Percentiles rank a stretch among this genome's conserved stretches.
Evolutionary conservation across 2,888 invertebrate genomes (phyloP).

Genomic region (Drosophila acutilabella): DNA sequence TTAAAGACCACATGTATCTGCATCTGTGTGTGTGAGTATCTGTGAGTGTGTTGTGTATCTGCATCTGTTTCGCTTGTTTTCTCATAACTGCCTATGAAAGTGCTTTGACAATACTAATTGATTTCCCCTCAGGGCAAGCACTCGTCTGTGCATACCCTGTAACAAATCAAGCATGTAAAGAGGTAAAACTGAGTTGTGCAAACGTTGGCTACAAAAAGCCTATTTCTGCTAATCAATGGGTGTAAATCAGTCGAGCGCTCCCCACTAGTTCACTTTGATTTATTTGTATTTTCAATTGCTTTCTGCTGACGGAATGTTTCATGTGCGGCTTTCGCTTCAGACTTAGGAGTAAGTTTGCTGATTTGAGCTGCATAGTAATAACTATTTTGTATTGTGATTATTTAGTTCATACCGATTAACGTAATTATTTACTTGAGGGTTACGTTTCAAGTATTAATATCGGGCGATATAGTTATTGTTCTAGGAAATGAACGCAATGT

Average conservation of each 20-base stretch:
- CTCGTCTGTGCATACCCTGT: slow-evolving; percentile 5
- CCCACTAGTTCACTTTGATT: background rate
- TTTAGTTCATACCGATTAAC: slow-evolving; percentile 7
- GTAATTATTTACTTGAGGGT: background rate
- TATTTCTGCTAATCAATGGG: background rate
- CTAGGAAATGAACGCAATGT: background rate
- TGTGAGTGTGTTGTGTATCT: slow-evolving; percentile 18
- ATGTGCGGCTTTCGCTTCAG: slow-evolving; percentile 44
- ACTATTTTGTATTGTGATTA: slow-evolving; percentile 22
- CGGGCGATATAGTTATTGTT: background rate
- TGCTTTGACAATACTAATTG: slow-evolving; percentile 73
- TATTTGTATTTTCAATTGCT: slow-evolving; percentile 43
- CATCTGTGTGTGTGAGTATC: background rate
- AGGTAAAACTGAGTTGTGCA: no score
- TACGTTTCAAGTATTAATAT: background rate
- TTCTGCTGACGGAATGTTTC: slow-evolving; percentile 44
- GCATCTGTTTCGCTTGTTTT: slow-evolving; percentile 24
- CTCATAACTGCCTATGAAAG: slow-evolving; percentile 28
- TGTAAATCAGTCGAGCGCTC: background rate
- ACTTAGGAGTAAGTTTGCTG: slow-evolving; percentile 30
- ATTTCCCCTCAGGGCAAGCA: slow-evolving; percentile 48
- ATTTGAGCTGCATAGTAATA: slow-evolving; percentile 47
- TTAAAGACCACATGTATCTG: slow-evolving; percentile 11
- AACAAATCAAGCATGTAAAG: background rate
- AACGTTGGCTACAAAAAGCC: background rate